Percentiles rank a stretch among this genome's conserved stretches.
phyloP scores from a whole-genome alignment of 2,888 invertebrate genomes.

The Nysson spinosus region DNA sequence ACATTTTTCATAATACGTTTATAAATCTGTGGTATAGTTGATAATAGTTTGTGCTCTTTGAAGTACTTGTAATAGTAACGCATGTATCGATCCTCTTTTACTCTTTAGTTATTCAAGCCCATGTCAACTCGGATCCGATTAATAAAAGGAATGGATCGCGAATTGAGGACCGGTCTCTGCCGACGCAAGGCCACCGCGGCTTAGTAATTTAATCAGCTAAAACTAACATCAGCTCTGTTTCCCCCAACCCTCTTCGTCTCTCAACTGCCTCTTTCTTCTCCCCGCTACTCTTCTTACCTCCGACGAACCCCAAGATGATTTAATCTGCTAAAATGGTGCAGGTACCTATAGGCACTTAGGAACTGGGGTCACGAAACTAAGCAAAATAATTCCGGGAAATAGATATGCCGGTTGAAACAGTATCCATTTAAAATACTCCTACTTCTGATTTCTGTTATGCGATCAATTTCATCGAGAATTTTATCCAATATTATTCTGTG shows the following conservation, averaged over 20 bases:
- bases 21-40: neutral
- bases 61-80: conserved; percentile 15
- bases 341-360: conserved; percentile 68
- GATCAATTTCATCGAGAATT: too few relatives aligned
- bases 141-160: conserved; percentile 73
- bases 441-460: too few relatives aligned
- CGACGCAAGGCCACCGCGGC: conserved; percentile 72
- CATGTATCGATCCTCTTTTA: conserved; percentile 35
- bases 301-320: conserved; percentile 73
- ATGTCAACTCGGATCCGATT: conserved; percentile 66
- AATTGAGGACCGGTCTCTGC: conserved; percentile 71
- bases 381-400: conserved; percentile 71
- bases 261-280: conserved; percentile 54
- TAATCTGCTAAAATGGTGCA: conserved; percentile 76
- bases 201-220: conserved; percentile 78
- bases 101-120: conserved; percentile 43
- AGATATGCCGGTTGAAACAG: conserved; percentile 14
- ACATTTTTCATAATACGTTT: neutral
- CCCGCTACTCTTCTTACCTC: conserved; percentile 61
- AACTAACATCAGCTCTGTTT: conserved; percentile 74
- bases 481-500: too few relatives aligned
- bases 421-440: too few relatives aligned
- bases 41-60: conserved; percentile 23
- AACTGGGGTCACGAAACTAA: conserved; percentile 60
- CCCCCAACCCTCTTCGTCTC: conserved; percentile 55